Evolutionary conservation across 2,113 vertebrate species (phyloP), one percentile per base, ranked within the genome.

Genomic region (Antigone vipio): DNA sequence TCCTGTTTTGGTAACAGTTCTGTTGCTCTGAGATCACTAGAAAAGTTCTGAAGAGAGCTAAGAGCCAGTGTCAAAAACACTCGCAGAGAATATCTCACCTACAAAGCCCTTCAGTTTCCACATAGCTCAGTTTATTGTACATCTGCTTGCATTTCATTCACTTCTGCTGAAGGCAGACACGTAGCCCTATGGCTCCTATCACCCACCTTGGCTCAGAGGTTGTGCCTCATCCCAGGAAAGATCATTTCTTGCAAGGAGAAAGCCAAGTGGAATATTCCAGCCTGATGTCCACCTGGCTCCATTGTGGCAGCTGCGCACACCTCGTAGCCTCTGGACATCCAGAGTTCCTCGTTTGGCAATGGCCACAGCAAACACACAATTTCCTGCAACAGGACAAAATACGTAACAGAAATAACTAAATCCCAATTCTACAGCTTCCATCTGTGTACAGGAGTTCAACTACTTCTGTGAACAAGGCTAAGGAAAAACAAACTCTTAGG

Each of bases 241-340:
- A 35, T 98, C 94, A 96, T 98, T 99, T 38, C 98, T 98, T 68
- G 98, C 98, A 66, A 99, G 97, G 35, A 99, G 97, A 95, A 99
- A 99, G 68, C 99, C 98, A 26, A 99, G 92, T 5, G 99, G 99
- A 35, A 99, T 98, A 93, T 98, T 99, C 99, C 99, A 99, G 81
- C 99, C 99, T 2, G 98, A 98, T 2, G 99, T 99, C 98, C 99
- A 99, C 11, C 98, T 98, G 56, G 98, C 98, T 59, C 98, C 99
- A 15, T 93, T 98, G 97, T 99, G 99, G 92, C 99, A 99, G 94
- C 98, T 99, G 85, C 97, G 98, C 13, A 29, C 93, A 58, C 98
- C 98, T 86, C 64, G 96, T 26, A 99, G 97, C 38, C 97, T 98
- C 45, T 89, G 97, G 42, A 99, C 94, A 67, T 98, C 96, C 95